Percentiles rank a stretch among this genome's conserved stretches.
Evolutionary conservation across 1,140 invertebrate genomes (phyloP).

Genomic region (Euura saliciscinereae): DNA sequence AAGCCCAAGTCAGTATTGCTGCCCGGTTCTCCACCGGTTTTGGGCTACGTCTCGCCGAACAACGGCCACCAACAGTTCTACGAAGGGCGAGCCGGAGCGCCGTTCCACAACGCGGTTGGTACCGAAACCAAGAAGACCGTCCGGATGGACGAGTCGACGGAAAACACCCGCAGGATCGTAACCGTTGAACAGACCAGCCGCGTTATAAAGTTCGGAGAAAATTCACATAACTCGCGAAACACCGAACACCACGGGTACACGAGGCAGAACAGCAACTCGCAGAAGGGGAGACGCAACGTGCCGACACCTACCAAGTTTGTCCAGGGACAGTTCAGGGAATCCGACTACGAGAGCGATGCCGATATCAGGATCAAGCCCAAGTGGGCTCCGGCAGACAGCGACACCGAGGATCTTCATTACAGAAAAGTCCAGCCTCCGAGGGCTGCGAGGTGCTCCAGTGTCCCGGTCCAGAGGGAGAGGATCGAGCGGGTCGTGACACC

Average conservation of each 20-base stretch:
- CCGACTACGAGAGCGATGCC: slow-evolving; percentile 75
- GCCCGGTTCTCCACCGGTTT: slow-evolving; percentile 65
- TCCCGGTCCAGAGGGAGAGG: slow-evolving; percentile 51
- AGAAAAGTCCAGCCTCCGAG: slow-evolving; percentile 65
- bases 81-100: slow-evolving; percentile 61
- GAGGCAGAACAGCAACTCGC: slow-evolving; percentile 48
- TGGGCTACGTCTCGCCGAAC: slow-evolving; percentile 63
- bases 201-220: slow-evolving; percentile 69
- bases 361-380: slow-evolving; percentile 67
- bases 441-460: slow-evolving; percentile 51
- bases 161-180: slow-evolving; percentile 67
- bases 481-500: slow-evolving; percentile 62
- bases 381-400: slow-evolving; percentile 66
- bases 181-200: slow-evolving; percentile 73
- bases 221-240: slow-evolving; percentile 40
- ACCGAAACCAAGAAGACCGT: slow-evolving; percentile 72
- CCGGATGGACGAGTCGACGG: slow-evolving; percentile 72
- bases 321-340: slow-evolving; percentile 70
- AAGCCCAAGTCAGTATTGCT: slow-evolving; percentile 58
- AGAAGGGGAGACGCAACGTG: slow-evolving; percentile 51
- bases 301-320: slow-evolving; percentile 72
- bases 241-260: slow-evolving; percentile 46
- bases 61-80: slow-evolving; percentile 56
- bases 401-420: slow-evolving; percentile 65
- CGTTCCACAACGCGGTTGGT: slow-evolving; percentile 64